Base-by-base conservation (phyloP, 2,113 vertebrate genomes). In the Eclectus roratus region DNA sequence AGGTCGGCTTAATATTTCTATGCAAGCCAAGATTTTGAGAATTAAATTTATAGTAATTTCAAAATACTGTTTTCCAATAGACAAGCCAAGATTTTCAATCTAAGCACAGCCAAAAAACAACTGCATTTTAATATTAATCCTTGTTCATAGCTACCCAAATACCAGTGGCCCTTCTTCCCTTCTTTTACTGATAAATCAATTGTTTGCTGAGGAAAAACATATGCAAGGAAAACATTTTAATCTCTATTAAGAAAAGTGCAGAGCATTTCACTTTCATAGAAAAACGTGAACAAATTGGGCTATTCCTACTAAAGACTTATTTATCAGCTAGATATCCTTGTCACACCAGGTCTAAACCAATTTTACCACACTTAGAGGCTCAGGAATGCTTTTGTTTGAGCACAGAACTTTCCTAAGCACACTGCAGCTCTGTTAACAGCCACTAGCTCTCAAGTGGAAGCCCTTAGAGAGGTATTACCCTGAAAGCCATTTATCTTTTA, bases 401-500 rank as follows among this genome's bases (percentile, higher is more conserved):
- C 61, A 61, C 21, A 87, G 76, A 96, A 94, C 66, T 93, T 96
- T 91, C 65, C 85, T 89, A 89, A 91, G 89, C 61, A 79, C 43
- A 70, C 72, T 76, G 92, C 52, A 95, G 89, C 87, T 87, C 83
- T 80, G 47, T 87, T 91, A 94, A 85, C 71, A 89, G 91, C 86
- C 81, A 93, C 85, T 63, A 76, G 52, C 55, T 46, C 69, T 96
- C 53, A 88, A 93, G 90, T 90, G 69, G 89, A 93, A 93, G 88
- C 91, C 96, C 93, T 97, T 91, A 82, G 96, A 96, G 97, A 97
- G 94, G 80, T 93, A 96, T 96, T 97, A 96, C 56, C 77, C 89
- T 91, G 90, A 95, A 97, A 97, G 89, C 93, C 92, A 95, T 97
- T 97, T 96, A 96, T 97, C 96, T 95, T 97, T 95, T 95, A 84